A percentile compares a stretch with the other conserved stretches of the same genome.
Evolutionary conservation across 2,888 invertebrate genomes (phyloP).

Genomic region (Ephialtes manifestator): DNA sequence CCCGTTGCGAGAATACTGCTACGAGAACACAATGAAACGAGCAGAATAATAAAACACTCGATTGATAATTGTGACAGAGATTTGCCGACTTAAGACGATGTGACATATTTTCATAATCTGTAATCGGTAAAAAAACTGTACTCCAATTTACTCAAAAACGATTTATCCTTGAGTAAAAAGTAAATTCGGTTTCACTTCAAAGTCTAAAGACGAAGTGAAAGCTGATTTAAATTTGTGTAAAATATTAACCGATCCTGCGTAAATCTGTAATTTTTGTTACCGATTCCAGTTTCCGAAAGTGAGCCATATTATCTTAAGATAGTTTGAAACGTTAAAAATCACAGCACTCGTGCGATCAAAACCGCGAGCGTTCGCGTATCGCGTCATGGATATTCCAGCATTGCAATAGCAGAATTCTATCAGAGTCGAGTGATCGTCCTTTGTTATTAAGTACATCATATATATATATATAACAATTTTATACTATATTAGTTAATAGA

Average conservation of each 20-base stretch:
- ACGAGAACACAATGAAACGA: constrained; percentile 38
- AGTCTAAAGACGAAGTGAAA: too few species aligned
- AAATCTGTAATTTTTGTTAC: too few species aligned
- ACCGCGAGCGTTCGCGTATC: constrained; percentile 5
- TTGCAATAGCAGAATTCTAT: constrained; percentile 47
- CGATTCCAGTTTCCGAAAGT: too few species aligned
- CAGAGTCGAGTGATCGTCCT: constrained; percentile 36
- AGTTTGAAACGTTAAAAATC: constrained; percentile 40
- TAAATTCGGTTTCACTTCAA: too few species aligned
- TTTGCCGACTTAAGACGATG: constrained; percentile 10
- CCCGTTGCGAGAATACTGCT: constrained; percentile 65
- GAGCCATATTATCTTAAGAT: too few species aligned
- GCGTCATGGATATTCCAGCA: constrained; percentile 42
- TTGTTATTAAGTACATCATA: constrained; percentile 54
- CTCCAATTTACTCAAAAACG: too few species aligned
- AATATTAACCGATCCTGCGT: too few species aligned
- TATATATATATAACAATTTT: constrained; percentile 51
- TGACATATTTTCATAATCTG: too few species aligned
- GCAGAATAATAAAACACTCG: not conserved
- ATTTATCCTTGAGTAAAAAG: too few species aligned
- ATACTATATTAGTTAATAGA: constrained; percentile 62
- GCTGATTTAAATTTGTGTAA: too few species aligned
- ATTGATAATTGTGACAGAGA: constrained; percentile 20
- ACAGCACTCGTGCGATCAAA: constrained; percentile 28
- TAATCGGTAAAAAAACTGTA: too few species aligned